A percentile compares a stretch with the other conserved stretches of the same genome.
Evolutionary conservation across 2,797 vertebrate species (phyloP).

Genomic region (Amphiprion clarkii): DNA sequence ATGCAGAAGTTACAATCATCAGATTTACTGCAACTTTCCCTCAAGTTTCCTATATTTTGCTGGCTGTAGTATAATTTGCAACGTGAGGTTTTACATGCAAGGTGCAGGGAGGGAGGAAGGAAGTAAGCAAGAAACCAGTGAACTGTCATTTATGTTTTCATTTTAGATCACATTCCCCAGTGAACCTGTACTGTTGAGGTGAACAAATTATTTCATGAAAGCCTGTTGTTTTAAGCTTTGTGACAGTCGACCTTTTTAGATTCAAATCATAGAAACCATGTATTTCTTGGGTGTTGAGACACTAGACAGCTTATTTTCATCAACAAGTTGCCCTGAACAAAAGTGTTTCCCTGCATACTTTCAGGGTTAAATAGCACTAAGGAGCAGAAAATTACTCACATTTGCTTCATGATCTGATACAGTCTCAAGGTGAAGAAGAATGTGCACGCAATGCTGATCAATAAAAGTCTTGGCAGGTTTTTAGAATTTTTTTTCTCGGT

Average conservation of each 20-base stretch:
- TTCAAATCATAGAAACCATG: too few species aligned
- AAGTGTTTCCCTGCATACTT: not conserved
- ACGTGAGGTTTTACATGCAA: conserved; percentile 14
- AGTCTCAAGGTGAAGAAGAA: not conserved
- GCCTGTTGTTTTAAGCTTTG: not conserved
- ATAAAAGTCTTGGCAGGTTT: not conserved
- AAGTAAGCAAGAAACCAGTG: conserved; percentile 56
- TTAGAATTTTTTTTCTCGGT: too few species aligned
- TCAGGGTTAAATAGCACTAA: not conserved
- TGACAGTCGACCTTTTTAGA: too few species aligned
- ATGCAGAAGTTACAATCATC: not conserved
- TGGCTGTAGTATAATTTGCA: conserved; percentile 7
- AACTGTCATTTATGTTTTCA: conserved; percentile 50
- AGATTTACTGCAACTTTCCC: too few species aligned
- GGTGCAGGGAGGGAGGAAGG: conserved; percentile 46
- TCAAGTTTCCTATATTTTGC: too few species aligned
- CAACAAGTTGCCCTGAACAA: not conserved
- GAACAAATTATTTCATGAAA: not conserved
- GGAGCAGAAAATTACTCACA: conserved; percentile 15
- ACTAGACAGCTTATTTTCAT: not conserved
- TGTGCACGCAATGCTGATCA: not conserved
- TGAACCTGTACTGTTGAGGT: conserved; percentile 3
- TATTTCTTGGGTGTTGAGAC: too few species aligned
- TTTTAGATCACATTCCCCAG: conserved; percentile 9
- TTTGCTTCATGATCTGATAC: not conserved